Conservation (phyloP, 2,113 vertebrate genomes). For the Odontesthes bonariensis region DNA sequence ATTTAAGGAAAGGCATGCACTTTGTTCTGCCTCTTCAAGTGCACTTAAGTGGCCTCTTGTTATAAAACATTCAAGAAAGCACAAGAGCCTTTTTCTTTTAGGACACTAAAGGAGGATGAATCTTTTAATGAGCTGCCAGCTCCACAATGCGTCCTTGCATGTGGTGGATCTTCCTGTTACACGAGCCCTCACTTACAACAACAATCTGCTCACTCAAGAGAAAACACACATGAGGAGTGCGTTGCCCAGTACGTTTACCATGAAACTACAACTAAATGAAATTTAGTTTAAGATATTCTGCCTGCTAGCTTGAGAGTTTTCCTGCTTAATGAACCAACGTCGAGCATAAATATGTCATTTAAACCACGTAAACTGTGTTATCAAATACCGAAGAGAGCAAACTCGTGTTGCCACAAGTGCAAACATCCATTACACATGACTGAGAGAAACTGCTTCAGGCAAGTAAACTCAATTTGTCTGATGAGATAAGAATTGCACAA, state of each 20-base stretch:
- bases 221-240: neutral
- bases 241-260: neutral
- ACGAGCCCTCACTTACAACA: neutral
- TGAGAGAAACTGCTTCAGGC: slow-evolving; percentile 24
- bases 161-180: neutral
- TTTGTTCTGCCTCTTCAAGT: neutral
- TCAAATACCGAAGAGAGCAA: slow-evolving; percentile 7
- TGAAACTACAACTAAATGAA: neutral
- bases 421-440: slow-evolving; percentile 19
- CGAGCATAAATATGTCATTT: slow-evolving; percentile 2
- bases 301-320: neutral
- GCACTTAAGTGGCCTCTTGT: slow-evolving; percentile 4
- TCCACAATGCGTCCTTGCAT: neutral
- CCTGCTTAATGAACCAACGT: slow-evolving; percentile 16
- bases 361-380: slow-evolving; percentile 7
- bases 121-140: neutral
- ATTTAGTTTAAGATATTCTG: neutral
- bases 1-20: neutral
- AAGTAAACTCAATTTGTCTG: slow-evolving; percentile 9
- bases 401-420: slow-evolving; percentile 16
- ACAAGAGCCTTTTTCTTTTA: slow-evolving; percentile 11
- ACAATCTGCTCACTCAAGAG: neutral
- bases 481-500: slow-evolving; percentile 45
- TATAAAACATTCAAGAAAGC: neutral
- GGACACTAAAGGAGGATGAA: neutral